Evolutionary conservation across 2,888 invertebrate species (phyloP), one percentile per base, ranked within the genome.

Genomic region (Stegana nigrithorax): DNA sequence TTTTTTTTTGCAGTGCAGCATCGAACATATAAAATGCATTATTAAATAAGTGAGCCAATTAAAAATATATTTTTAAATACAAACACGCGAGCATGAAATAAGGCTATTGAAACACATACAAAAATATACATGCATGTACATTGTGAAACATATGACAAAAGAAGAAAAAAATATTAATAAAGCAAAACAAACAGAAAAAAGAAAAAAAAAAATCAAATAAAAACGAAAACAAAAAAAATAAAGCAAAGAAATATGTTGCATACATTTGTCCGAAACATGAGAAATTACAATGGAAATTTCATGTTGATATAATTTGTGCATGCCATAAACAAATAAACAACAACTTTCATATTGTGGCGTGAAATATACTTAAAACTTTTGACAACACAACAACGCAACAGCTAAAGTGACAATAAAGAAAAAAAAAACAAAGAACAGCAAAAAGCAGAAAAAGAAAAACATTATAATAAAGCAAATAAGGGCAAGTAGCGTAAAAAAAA

Each of bases 1-100:
- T 21, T 2, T 39, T 36, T 39, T n/a, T 12, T 67, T 67, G 29
- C 50, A 62, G 64, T 64, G 42, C 60, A 62, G 36, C 25, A 61
- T 39, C n/a, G n/a, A 45, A 67, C 62, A 59, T 60, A 62, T 45
- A 59, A 65, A 39, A 14, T 14, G 14, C 10, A n/a, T 39, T n/a
- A n/a, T n/a, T n/a, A n/a, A n/a, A n/a, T n/a, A n/a, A n/a, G n/a
- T n/a, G n/a, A n/a, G n/a, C n/a, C n/a, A 39, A 39, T 14, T 14
- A 8, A 39, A 39, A 39, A 39, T 39, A 23, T 45, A 21, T 8
- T 45, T 45, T 45, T 23, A 10, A 23, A 21, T 45, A 23, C 21
- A 14, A 4, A 42, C 2, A 42, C 17, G 14, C 7, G 17, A n/a
- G 0, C 7, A 42, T 7, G 7, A n/a, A 42, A 42, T 42, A 42